Evolutionary conservation across 2,113 vertebrate genomes (phyloP).

Genomic region (Corvus hawaiiensis): DNA sequence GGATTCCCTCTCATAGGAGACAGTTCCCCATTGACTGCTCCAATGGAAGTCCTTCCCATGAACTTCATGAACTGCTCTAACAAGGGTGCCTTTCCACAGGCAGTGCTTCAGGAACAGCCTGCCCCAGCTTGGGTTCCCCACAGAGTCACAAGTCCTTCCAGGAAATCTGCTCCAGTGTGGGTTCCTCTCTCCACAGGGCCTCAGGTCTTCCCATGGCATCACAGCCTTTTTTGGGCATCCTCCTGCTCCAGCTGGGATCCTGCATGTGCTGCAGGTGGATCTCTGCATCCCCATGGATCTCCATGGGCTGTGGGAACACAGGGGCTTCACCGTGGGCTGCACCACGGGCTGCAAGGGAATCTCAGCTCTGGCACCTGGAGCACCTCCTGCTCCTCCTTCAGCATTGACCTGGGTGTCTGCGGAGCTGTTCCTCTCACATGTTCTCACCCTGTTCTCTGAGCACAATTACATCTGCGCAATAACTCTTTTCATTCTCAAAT

Average conservation of each 20-base stretch:
- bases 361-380: background rate
- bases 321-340: background rate
- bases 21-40: background rate
- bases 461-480: rapidly evolving
- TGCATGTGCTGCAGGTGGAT: background rate
- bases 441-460: background rate
- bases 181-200: background rate
- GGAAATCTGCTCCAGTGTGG: background rate
- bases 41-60: background rate
- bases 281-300: background rate
- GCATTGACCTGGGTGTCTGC: background rate
- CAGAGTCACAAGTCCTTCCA: background rate
- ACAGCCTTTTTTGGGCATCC: background rate
- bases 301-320: background rate
- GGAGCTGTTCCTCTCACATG: background rate
- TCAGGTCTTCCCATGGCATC: background rate
- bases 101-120: background rate
- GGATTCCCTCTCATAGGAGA: background rate
- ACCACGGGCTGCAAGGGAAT: background rate
- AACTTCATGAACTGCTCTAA: background rate
- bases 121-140: background rate
- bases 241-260: background rate
- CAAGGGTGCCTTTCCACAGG: background rate
- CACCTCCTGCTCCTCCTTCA: background rate
- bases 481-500: background rate